phyloP scores from a whole-genome alignment of 2,797 vertebrate species.

The Carapus acus region DNA sequence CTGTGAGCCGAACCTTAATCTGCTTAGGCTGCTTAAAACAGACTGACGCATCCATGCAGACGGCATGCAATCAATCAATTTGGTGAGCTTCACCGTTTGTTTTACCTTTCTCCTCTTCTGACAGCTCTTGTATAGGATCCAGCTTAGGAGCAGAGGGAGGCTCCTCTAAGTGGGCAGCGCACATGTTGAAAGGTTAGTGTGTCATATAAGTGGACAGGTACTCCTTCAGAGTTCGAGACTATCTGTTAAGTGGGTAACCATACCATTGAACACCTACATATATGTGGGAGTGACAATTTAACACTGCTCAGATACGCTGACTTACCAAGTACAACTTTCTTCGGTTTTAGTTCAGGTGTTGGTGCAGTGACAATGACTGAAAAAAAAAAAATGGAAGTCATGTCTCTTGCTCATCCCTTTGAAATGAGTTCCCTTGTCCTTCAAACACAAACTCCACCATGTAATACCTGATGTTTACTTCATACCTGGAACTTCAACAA shows the following conservation, averaged over 20 bases:
- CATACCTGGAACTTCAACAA: conserved; percentile 65
- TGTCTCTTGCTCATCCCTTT: no score
- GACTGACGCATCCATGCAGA: conserved; percentile 60
- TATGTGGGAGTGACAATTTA: background rate
- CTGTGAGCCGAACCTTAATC: conserved; percentile 13
- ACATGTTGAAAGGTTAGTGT: conserved; percentile 35
- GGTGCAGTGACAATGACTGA: conserved; percentile 49
- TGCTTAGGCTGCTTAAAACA: conserved; percentile 15
- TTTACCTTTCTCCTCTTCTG: conserved; percentile 79
- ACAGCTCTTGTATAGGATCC: conserved; percentile 78
- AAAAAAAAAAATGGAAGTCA: conserved; percentile 28
- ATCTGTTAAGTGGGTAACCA: no score
- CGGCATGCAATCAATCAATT: conserved; percentile 55
- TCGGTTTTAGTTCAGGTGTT: conserved; percentile 58
- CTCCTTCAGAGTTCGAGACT: background rate
- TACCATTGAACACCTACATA: conserved; percentile 38
- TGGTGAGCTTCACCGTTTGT: conserved; percentile 13
- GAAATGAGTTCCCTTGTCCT: background rate
- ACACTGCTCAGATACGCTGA: no score
- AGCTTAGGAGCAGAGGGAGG: conserved; percentile 64
- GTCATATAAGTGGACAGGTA: conserved; percentile 17
- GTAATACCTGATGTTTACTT: background rate
- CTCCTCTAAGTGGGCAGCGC: conserved; percentile 68
- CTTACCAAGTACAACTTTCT: conserved; percentile 64
- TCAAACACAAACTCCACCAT: background rate